These are phyloP conservation scores for Ctena decussata DNA, from an alignment of 2,888 invertebrate genomes.

Conservation along the genomic window DNA sequence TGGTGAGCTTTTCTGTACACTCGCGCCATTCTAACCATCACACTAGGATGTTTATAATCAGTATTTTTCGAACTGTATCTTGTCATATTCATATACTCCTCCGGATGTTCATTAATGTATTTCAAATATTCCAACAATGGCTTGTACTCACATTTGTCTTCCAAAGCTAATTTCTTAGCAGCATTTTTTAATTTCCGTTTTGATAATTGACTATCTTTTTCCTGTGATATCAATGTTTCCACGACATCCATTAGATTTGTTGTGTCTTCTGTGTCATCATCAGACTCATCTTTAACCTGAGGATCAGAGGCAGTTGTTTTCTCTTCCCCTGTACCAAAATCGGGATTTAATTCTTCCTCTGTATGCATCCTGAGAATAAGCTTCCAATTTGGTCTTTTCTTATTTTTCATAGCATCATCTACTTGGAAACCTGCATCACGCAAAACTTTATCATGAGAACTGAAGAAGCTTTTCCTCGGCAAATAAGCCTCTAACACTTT, in stretches of 20 bases:
- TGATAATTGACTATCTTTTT: not conserved
- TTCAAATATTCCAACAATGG: conserved; percentile 74
- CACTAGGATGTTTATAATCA: conserved; percentile 58
- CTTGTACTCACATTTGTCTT: conserved; percentile 69
- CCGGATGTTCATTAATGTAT: conserved; percentile 73
- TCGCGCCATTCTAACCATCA: conserved; percentile 60
- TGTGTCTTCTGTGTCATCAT: conserved; percentile 2
- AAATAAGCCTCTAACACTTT: conserved; percentile 72
- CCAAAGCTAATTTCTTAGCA: conserved; percentile 32
- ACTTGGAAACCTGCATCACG: conserved; percentile 73
- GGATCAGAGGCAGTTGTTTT: not conserved
- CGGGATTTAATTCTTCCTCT: conserved; percentile 12
- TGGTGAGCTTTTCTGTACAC: conserved; percentile 66
- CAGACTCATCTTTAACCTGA: not conserved
- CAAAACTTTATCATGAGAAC: conserved; percentile 76
- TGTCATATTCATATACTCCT: conserved; percentile 66
- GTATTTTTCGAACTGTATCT: conserved; percentile 49
- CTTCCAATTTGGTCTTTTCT: conserved; percentile 52
- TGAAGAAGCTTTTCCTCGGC: conserved; percentile 76
- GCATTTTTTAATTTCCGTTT: not conserved
- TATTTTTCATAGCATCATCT: conserved; percentile 50
- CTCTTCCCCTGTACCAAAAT: not conserved
- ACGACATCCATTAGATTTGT: conserved; percentile 41
- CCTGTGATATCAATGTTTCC: conserved; percentile 46
- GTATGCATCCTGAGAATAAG: conserved; percentile 57